These are phyloP conservation scores for Chloebia gouldiae DNA, from an alignment of 2,113 vertebrate species.

Conservation along the genomic window DNA sequence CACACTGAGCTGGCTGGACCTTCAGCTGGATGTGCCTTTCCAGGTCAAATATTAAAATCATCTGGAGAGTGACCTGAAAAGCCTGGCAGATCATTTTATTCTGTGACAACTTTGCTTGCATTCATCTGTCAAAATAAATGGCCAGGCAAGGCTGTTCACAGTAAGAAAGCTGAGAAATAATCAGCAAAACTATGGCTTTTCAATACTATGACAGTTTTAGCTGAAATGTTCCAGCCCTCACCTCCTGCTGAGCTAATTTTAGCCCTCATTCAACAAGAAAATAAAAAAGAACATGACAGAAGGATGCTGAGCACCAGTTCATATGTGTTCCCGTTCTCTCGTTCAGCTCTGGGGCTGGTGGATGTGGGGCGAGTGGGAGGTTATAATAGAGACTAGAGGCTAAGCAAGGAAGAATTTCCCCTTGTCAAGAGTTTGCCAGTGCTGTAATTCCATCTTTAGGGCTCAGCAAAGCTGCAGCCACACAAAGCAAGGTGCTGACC, in stretches of 20 bases:
- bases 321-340: not conserved
- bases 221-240: not conserved
- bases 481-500: not conserved
- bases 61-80: not conserved
- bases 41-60: not conserved
- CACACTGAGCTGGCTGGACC: not conserved
- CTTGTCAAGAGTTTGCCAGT: not conserved
- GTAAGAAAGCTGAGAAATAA: not conserved
- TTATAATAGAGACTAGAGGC: not conserved
- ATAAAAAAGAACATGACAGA: not conserved
- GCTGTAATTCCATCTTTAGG: not conserved
- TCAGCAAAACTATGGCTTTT: not conserved
- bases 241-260: conserved; percentile 25
- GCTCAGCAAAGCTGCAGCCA: not conserved
- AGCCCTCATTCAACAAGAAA: not conserved
- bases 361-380: not conserved
- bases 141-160: not conserved
- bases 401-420: not conserved
- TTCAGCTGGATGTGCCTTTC: not conserved
- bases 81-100: not conserved
- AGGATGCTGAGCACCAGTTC: not conserved
- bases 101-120: not conserved
- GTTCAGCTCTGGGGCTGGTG: not conserved
- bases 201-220: not conserved
- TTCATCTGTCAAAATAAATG: not conserved